These are phyloP conservation scores for Ispidina lecontei DNA, from an alignment of 2,797 vertebrate genomes.

Conservation along the genomic window DNA sequence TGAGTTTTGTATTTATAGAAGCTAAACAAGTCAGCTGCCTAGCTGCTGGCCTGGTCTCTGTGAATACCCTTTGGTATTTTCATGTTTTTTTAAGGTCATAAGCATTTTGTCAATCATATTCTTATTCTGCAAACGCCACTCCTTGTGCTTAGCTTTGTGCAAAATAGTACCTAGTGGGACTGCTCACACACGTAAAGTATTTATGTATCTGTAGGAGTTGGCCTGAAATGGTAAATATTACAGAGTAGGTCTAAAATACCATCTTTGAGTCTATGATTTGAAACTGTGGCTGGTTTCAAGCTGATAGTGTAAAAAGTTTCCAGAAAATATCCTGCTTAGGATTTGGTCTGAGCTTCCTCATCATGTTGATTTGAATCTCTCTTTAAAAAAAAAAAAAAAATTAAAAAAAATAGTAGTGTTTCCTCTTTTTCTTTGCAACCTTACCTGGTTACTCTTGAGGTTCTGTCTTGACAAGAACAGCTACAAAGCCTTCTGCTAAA, in stretches of 20 bases:
- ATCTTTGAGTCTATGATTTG: not conserved
- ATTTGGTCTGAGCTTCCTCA: not conserved
- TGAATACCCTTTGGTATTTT: not conserved
- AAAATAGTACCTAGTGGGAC: not conserved
- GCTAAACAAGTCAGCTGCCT: not conserved
- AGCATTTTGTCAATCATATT: not conserved
- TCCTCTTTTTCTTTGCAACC: not conserved
- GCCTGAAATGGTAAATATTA: not conserved
- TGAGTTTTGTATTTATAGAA: not conserved
- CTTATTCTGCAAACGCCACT: not conserved
- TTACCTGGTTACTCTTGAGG: not conserved
- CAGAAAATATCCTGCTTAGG: not conserved
- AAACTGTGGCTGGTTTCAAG: not conserved
- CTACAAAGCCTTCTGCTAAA: not conserved
- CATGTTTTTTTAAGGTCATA: not conserved
- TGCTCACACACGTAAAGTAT: not conserved
- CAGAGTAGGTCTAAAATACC: not conserved
- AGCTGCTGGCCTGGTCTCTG: not conserved
- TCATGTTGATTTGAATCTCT: constrained; percentile 10
- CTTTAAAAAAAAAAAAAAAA: not conserved
- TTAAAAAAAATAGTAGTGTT: no score
- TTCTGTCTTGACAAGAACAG: not conserved
- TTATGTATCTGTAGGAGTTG: not conserved
- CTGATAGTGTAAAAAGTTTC: not conserved
- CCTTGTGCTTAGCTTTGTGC: not conserved